Percentiles rank a stretch among this genome's conserved stretches.
These are phyloP conservation scores for Tympanoctomys barrerae DNA, from an alignment of 2,797 vertebrate species.

Conservation along the genomic window DNA sequence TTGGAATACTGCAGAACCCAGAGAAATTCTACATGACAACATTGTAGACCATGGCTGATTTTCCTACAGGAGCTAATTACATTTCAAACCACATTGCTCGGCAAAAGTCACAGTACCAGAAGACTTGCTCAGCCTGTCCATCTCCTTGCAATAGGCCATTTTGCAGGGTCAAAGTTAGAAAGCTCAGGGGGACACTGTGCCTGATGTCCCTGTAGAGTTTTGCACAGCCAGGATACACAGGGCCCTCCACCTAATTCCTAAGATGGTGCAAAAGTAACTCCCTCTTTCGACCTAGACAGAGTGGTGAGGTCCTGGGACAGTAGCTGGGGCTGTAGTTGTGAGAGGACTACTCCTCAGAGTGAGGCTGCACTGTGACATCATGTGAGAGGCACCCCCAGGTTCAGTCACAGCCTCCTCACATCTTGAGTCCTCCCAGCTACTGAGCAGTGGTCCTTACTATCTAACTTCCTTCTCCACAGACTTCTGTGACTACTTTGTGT, in stretches of 20 bases:
- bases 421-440: neutral
- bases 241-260: neutral
- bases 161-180: neutral
- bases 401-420: neutral
- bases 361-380: accelerated
- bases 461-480: neutral
- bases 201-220: too few relatives aligned
- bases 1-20: neutral
- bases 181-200: neutral
- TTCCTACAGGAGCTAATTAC: neutral
- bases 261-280: neutral
- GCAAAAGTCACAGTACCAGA: neutral
- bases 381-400: too few relatives aligned
- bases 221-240: accelerated
- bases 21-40: neutral
- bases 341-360: accelerated
- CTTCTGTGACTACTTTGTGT: too few relatives aligned
- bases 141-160: too few relatives aligned
- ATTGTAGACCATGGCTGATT: neutral
- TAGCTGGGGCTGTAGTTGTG: accelerated
- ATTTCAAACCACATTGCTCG: neutral
- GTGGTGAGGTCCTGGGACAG: neutral
- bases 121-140: neutral
- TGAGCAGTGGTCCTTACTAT: accelerated
- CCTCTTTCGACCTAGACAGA: neutral